A percentile compares a stretch with the other conserved stretches of the same genome.
These are phyloP conservation scores for Macropodus opercularis DNA, from an alignment of 2,797 vertebrate species.

Conservation along the genomic window DNA sequence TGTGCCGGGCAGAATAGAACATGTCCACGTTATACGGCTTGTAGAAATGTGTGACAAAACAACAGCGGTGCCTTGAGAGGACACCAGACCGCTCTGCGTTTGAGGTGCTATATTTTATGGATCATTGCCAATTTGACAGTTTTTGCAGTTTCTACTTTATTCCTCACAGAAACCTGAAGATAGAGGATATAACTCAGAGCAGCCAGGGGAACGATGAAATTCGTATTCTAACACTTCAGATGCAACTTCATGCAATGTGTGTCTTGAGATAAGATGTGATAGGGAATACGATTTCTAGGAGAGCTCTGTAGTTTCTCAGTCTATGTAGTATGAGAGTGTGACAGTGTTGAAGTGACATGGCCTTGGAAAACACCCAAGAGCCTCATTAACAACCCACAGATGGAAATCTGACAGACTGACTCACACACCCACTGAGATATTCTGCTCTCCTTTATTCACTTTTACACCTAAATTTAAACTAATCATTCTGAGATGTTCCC, in stretches of 20 bases:
- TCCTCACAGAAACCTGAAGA: too few species aligned
- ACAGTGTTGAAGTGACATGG: constrained; percentile 9
- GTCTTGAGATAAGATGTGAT: neutral
- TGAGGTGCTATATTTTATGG: neutral
- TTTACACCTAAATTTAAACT: constrained; percentile 19
- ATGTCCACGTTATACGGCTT: neutral
- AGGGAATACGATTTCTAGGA: neutral
- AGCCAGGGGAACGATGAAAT: too few species aligned
- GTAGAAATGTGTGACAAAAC: neutral
- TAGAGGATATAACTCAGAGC: too few species aligned
- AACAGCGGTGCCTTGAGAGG: neutral
- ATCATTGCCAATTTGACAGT: neutral
- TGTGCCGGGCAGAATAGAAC: constrained; percentile 9
- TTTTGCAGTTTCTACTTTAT: neutral
- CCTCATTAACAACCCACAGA: constrained; percentile 62
- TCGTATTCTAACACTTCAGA: neutral
- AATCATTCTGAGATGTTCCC: neutral
- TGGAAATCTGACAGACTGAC: constrained; percentile 34
- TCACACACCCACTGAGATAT: constrained; percentile 9
- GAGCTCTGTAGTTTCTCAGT: constrained; percentile 10
- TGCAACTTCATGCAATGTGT: neutral
- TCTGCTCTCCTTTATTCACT: constrained; percentile 17
- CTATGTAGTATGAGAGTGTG: constrained; percentile 4
- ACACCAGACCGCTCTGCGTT: neutral
- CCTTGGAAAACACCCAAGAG: constrained; percentile 25